Base-by-base conservation (phyloP, 2,888 invertebrate species). In the Dione vanillae region DNA sequence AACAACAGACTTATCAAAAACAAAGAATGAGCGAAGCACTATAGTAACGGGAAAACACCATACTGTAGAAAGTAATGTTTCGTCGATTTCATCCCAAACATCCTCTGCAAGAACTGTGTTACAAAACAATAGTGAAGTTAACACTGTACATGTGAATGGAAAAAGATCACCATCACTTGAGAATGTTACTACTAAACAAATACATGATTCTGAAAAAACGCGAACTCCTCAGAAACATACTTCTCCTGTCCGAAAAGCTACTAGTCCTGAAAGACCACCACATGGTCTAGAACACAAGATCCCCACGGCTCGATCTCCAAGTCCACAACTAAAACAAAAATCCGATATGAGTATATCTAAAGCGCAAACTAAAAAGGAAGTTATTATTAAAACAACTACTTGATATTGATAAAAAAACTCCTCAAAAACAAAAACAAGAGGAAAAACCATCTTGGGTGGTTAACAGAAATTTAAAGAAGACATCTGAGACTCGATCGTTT, bases 381-480 rank as follows among this genome's bases (percentile, higher is more conserved):
- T 85, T 0, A 85, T 81, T 1, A 86, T 85, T 19, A 91, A 90
- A 78, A 87, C 88, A 0, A 82, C 83, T n/a, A 5, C 83, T 83
- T 69, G 87, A 90, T 66, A 78, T 83, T 75, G 83, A 85, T 64
- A 85, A 91, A 82, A 87, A 90, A 71, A 75, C 81, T 27, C 81
- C 84, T 11, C 78, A 82, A 27, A 94, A 92, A 77, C 82, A 81
- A n/a, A 82, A 78, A 27, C 86, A 85, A 19, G 94, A 94, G 20
- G 94, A 94, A 41, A 95, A 94, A 76, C 95, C 95, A 0, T 94
- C 95, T 20, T 95, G 95, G 95, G 93, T 94, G 9, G 95, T 91
- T 6, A 94, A 94, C 80, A 93, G 95, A 73, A 94, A 94, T 72
- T 83, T 95, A 68, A 94, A 94, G 78, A 95, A 95, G 82, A 88